Conservation (phyloP, 30 jellyfish, hydroid and myxozoan species). For the Mastigias papua region DNA sequence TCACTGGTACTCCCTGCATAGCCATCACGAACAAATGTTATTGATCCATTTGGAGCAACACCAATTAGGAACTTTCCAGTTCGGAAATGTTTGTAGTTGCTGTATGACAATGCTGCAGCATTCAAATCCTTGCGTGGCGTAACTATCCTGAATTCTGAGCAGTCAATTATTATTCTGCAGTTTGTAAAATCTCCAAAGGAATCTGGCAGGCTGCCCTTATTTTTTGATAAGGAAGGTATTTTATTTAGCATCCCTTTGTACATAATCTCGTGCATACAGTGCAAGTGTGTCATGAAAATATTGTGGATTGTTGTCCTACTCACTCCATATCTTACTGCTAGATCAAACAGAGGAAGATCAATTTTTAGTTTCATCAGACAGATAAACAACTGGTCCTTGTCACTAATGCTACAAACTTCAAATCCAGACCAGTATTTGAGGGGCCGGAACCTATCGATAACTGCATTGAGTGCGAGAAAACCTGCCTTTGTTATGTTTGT, state of each 20-base stretch:
- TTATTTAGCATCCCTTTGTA: neutral
- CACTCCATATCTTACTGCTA: constrained; percentile 4
- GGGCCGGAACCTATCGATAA: constrained; percentile 1
- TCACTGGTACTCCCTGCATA: constrained; percentile 32
- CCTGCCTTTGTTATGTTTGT: neutral
- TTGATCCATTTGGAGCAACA: constrained; percentile 26
- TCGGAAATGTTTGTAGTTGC: constrained; percentile 31
- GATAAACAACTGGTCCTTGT: constrained; percentile 11
- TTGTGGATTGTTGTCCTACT: neutral
- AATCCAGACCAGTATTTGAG: constrained; percentile 6
- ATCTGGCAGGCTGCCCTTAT: constrained; percentile 23
- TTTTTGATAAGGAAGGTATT: constrained; percentile 12
- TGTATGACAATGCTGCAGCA: constrained; percentile 21
- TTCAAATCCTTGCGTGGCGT: constrained; percentile 18
- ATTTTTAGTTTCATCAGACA: constrained; percentile 11
- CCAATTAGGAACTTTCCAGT: constrained; percentile 22
- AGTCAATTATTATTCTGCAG: constrained; percentile 43
- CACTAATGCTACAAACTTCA: neutral
- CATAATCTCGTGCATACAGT: too few species aligned
- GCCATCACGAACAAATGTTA: constrained; percentile 34
- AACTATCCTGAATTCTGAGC: constrained; percentile 14
- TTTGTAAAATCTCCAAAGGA: constrained; percentile 28
- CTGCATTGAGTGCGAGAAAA: constrained; percentile 1
- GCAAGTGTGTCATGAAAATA: too few species aligned
- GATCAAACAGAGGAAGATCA: constrained; percentile 8